These are phyloP conservation scores for Drosophila azteca DNA, from an alignment of 1,140 invertebrate genomes.

Conservation along the genomic window DNA sequence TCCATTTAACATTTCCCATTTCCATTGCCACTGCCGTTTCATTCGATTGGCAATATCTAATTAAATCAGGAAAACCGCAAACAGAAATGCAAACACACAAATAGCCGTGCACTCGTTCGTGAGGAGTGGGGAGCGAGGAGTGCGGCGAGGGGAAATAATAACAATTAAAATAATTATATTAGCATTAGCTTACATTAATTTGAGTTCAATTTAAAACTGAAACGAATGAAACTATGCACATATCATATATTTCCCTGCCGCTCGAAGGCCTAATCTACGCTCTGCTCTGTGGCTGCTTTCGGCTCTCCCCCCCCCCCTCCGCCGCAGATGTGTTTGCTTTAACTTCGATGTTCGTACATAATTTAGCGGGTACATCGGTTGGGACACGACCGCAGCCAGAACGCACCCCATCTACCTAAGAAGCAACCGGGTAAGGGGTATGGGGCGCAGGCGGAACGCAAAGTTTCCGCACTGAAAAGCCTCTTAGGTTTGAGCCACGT, in stretches of 20 bases:
- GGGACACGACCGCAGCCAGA: conserved; percentile 20
- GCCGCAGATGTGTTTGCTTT: conserved; percentile 36
- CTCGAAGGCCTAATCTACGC: neutral
- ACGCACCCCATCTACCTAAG: too few species aligned
- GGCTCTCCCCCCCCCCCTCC: neutral
- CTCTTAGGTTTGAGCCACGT: conserved; percentile 61
- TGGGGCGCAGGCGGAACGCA: conserved; percentile 8
- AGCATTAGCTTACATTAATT: conserved; percentile 54
- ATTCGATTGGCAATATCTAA: conserved; percentile 74
- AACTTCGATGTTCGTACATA: conserved; percentile 34
- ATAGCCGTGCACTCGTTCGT: conserved; percentile 7
- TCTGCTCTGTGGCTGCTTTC: conserved; percentile 2
- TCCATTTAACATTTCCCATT: neutral
- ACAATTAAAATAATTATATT: conserved; percentile 56
- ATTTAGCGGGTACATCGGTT: conserved; percentile 43
- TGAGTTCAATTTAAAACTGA: conserved; percentile 24
- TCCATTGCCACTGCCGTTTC: conserved; percentile 30
- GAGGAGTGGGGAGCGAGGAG: neutral
- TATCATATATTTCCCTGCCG: too few species aligned
- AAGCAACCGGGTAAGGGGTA: too few species aligned
- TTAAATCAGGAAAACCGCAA: conserved; percentile 62
- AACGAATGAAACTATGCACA: conserved; percentile 17
- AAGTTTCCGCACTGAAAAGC: conserved; percentile 66
- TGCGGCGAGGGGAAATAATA: conserved; percentile 7
- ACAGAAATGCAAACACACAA: conserved; percentile 41